Evolutionary conservation across 2,113 vertebrate species (phyloP).

Genomic region (Andinoacara biseriatus): DNA sequence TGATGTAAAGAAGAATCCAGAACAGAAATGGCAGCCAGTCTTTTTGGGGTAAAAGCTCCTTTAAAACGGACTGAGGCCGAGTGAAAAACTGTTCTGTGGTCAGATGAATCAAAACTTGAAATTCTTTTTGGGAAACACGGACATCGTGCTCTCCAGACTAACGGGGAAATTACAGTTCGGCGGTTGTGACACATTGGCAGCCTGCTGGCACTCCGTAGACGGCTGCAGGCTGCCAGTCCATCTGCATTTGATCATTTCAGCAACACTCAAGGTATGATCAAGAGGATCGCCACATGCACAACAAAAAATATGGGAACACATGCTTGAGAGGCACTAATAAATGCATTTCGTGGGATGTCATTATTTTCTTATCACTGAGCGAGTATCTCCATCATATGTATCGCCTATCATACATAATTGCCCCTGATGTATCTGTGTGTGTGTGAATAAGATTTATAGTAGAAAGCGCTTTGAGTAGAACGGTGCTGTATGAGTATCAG

Average conservation of each 20-base stretch:
- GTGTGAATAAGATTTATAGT: background rate
- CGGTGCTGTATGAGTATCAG: background rate
- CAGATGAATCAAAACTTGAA: rapidly evolving
- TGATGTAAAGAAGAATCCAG: background rate
- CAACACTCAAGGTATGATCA: constrained; percentile 47
- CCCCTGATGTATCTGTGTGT: background rate
- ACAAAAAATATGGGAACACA: background rate
- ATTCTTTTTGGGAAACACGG: background rate
- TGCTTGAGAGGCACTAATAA: constrained; percentile 5
- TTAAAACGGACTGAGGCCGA: background rate
- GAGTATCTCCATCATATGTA: no score
- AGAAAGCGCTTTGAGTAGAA: background rate
- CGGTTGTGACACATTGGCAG: rapidly evolving
- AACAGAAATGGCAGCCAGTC: background rate
- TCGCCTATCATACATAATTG: background rate
- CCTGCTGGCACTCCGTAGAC: background rate
- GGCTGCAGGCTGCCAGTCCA: no score
- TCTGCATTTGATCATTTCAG: background rate
- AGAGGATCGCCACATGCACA: background rate
- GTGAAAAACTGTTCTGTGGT: background rate
- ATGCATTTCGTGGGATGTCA: constrained; percentile 38
- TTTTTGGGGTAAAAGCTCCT: background rate
- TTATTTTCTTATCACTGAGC: background rate
- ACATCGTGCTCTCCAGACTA: background rate
- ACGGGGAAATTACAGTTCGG: background rate